phyloP scores from a whole-genome alignment of 2,113 vertebrate genomes.

The Zosterops lateralis region DNA sequence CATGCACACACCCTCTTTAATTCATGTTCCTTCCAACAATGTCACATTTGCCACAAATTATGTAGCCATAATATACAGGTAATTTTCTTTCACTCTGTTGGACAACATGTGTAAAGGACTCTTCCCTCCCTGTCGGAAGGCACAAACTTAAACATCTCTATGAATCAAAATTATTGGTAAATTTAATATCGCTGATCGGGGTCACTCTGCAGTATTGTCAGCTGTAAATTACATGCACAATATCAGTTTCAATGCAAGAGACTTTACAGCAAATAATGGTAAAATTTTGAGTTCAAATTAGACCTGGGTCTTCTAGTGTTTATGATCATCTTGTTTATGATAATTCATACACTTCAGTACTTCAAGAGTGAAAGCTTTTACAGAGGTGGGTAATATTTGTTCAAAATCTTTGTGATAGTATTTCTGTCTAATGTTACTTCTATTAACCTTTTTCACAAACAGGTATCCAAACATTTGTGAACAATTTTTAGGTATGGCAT shows the following conservation, averaged over 20 bases:
- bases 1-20: fast-evolving
- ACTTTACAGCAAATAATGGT: neutral
- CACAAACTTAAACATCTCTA: neutral
- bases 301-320: neutral
- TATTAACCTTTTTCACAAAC: neutral
- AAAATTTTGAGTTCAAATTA: neutral
- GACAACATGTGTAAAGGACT: neutral
- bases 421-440: neutral
- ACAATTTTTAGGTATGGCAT: neutral
- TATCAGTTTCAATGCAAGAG: neutral
- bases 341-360: neutral
- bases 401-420: neutral
- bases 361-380: neutral
- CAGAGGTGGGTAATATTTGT: neutral
- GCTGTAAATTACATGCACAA: neutral
- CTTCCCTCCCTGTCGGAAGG: neutral
- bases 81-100: neutral
- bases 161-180: neutral
- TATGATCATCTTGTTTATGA: neutral
- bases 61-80: neutral
- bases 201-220: neutral
- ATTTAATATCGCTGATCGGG: neutral
- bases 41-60: neutral
- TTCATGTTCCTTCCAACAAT: neutral
- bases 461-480: neutral